A percentile compares a stretch with the other conserved stretches of the same genome.
Conservation (phyloP, 35 echinoderm and acorn worm species). For the Eucidaris tribuloides region DNA sequence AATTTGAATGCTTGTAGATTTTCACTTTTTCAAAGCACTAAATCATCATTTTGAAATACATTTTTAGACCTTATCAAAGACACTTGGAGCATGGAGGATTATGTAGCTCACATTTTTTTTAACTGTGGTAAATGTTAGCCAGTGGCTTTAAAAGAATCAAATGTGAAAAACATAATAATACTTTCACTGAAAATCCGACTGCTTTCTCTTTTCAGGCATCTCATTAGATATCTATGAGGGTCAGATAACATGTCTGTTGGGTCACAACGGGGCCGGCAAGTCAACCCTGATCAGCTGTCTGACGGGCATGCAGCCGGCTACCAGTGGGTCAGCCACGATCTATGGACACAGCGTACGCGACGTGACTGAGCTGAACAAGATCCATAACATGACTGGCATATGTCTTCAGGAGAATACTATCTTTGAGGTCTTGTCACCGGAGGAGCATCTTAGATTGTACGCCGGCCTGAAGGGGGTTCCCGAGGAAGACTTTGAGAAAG, state of each 20-base stretch:
- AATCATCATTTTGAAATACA: neutral
- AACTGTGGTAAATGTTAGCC: too few species aligned
- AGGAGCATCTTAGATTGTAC: slow-evolving; percentile 60
- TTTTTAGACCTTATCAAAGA: neutral
- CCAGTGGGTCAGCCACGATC: slow-evolving; percentile 33
- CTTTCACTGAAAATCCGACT: neutral
- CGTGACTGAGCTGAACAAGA: slow-evolving; percentile 23
- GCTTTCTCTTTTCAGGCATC: slow-evolving; percentile 23
- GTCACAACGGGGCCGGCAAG: slow-evolving; percentile 73
- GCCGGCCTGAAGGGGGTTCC: slow-evolving; percentile 71
- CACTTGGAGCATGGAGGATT: neutral
- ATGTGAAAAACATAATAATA: neutral
- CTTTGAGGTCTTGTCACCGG: slow-evolving; percentile 40
- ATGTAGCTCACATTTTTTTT: neutral
- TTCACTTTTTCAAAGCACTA: neutral
- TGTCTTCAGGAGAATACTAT: slow-evolving; percentile 68
- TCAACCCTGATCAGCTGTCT: slow-evolving; percentile 48
- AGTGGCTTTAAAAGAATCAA: too few species aligned
- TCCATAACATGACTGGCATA: slow-evolving; percentile 54
- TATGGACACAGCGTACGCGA: slow-evolving; percentile 50
- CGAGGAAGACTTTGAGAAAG: slow-evolving; percentile 23
- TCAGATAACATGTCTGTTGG: slow-evolving; percentile 68
- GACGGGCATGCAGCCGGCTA: slow-evolving; percentile 48
- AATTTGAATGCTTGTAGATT: too few species aligned
- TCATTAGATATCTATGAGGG: slow-evolving; percentile 77